Conservation (phyloP, 2,888 invertebrate genomes). For the Buathra laborator region DNA sequence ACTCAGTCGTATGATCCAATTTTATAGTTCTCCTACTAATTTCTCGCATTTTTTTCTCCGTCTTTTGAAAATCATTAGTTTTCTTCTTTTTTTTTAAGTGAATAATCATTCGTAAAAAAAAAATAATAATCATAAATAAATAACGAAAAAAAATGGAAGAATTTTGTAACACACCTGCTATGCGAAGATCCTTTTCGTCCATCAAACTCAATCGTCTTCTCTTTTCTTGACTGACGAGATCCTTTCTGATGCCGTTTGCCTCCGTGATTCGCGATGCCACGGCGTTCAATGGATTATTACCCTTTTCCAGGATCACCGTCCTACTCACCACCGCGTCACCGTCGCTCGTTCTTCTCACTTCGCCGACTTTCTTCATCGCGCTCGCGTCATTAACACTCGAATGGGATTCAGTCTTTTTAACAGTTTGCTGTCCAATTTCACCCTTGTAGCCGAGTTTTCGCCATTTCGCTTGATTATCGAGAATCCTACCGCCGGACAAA, state of each 20-base stretch:
- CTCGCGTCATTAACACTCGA: slow-evolving; percentile 84
- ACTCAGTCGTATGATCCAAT: too few relatives aligned
- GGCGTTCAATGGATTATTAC: slow-evolving; percentile 74
- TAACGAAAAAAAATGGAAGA: slow-evolving; percentile 1
- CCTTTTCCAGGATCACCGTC: slow-evolving; percentile 72
- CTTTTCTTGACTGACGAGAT: slow-evolving; percentile 88
- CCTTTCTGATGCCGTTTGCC: slow-evolving; percentile 87
- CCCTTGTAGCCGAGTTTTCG: slow-evolving; percentile 82
- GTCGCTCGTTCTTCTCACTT: slow-evolving; percentile 86
- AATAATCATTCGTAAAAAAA: too few relatives aligned
- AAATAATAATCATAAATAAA: too few relatives aligned
- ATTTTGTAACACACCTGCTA: slow-evolving; percentile 77
- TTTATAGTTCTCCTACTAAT: too few relatives aligned
- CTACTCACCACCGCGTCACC: slow-evolving; percentile 82
- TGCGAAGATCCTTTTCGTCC: slow-evolving; percentile 83
- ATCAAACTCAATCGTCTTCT: slow-evolving; percentile 87
- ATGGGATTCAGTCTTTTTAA: slow-evolving; percentile 86
- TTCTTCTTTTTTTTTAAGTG: too few relatives aligned
- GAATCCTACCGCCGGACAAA: slow-evolving; percentile 84
- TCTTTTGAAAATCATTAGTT: too few relatives aligned
- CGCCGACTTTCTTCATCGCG: slow-evolving; percentile 83
- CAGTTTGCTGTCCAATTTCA: slow-evolving; percentile 72
- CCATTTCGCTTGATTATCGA: slow-evolving; percentile 84
- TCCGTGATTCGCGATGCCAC: slow-evolving; percentile 82
- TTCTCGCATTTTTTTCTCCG: too few relatives aligned